Conservation (phyloP, 2,888 invertebrate genomes). For the Uloborus plumipes region DNA sequence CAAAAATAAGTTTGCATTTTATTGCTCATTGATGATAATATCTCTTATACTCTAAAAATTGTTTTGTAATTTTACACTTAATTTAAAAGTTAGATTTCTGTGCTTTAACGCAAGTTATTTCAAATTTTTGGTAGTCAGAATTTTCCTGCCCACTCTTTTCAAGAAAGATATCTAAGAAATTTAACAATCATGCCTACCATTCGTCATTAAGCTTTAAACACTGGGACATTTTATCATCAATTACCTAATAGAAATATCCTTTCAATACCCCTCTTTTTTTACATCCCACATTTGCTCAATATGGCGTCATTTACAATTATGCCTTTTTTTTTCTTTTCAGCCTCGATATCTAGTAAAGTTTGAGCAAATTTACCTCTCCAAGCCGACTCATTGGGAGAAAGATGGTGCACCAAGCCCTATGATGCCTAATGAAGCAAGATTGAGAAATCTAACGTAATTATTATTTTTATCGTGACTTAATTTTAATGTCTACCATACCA, state of each 20-base stretch:
- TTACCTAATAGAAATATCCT: too few species aligned
- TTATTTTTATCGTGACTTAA: neutral
- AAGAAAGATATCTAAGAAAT: too few species aligned
- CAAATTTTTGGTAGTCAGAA: too few species aligned
- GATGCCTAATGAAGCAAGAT: conserved; percentile 99
- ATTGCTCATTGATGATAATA: neutral
- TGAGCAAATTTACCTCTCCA: conserved; percentile 83
- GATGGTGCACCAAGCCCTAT: conserved; percentile 99
- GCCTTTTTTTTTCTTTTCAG: conserved; percentile 70
- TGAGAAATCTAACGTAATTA: conserved; percentile 87
- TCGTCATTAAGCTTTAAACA: too few species aligned
- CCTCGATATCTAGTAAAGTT: conserved; percentile 94
- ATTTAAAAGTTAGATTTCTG: too few species aligned
- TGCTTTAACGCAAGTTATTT: too few species aligned
- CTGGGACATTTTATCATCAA: too few species aligned
- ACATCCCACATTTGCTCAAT: neutral
- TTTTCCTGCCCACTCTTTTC: too few species aligned
- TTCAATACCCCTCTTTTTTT: neutral
- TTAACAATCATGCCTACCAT: too few species aligned
- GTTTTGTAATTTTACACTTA: too few species aligned
- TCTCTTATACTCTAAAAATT: too few species aligned
- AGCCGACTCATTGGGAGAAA: conserved; percentile 99
- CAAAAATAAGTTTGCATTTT: neutral
- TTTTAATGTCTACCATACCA: neutral
- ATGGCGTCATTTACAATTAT: neutral